phyloP scores from a whole-genome alignment of 2,888 invertebrate genomes.

The Ypsolopha sequella region DNA sequence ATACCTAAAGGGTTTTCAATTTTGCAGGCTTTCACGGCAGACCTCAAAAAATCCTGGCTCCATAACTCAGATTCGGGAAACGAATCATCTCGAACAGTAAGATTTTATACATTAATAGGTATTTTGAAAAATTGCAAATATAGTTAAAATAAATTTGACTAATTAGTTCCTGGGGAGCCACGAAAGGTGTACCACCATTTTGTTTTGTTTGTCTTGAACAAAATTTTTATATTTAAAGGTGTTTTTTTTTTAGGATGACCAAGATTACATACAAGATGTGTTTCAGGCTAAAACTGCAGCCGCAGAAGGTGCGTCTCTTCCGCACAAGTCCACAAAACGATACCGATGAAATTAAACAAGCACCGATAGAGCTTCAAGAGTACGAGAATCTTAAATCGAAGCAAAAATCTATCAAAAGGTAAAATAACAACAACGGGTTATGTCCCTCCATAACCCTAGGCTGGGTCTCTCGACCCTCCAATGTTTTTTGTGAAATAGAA shows the following conservation, averaged over 20 bases:
- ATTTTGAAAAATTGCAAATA: no score
- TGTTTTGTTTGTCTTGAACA: not conserved
- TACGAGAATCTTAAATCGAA: constrained; percentile 15
- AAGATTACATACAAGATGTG: not conserved
- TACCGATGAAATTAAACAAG: constrained; percentile 22
- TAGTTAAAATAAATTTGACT: no score
- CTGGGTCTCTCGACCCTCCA: no score
- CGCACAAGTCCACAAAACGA: constrained; percentile 11
- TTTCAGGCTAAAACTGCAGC: constrained; percentile 18
- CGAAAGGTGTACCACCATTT: not conserved
- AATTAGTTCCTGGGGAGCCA: not conserved
- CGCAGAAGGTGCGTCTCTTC: constrained; percentile 31
- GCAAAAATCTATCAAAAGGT: constrained; percentile 5
- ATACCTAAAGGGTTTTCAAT: no score
- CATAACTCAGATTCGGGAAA: constrained; percentile 24
- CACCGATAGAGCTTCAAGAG: constrained; percentile 33
- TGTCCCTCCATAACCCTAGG: not conserved
- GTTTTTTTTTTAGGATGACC: no score
- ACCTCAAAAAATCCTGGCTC: constrained; percentile 28
- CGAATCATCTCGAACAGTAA: constrained; percentile 12
- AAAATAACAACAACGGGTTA: not conserved
- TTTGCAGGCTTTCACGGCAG: constrained; percentile 23
- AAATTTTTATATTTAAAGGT: not conserved
- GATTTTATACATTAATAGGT: no score
- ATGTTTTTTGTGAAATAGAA: no score